phyloP scores from a whole-genome alignment of 2,888 invertebrate species.

The Cerastoderma edule region DNA sequence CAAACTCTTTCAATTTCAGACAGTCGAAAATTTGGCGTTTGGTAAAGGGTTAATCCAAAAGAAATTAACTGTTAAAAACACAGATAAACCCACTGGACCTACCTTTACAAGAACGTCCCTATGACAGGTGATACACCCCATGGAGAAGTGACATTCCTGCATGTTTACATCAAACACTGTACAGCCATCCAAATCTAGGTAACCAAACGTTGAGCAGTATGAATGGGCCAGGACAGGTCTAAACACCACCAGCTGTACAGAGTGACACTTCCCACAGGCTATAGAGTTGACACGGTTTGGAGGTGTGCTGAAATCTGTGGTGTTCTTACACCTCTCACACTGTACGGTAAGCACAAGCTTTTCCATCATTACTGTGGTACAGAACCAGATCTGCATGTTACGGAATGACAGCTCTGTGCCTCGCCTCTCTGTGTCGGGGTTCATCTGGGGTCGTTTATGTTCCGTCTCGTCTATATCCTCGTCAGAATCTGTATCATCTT shows the following conservation, averaged over 20 bases:
- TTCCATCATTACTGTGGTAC: slow-evolving; percentile 76
- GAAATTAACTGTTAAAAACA: no score
- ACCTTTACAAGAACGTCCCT: slow-evolving; percentile 81
- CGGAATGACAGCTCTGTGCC: slow-evolving; percentile 82
- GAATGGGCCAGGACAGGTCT: slow-evolving; percentile 80
- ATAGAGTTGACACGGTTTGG: slow-evolving; percentile 72
- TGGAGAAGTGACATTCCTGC: slow-evolving; percentile 77
- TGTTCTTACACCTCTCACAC: slow-evolving; percentile 77
- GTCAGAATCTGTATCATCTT: slow-evolving; percentile 36
- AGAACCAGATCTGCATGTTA: slow-evolving; percentile 79
- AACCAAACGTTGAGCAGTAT: slow-evolving; percentile 81
- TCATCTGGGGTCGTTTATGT: slow-evolving; percentile 35
- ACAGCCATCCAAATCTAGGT: slow-evolving; percentile 82
- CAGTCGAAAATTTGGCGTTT: no score
- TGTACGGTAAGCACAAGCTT: slow-evolving; percentile 77
- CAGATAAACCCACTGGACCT: no score
- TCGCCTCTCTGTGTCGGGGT: slow-evolving; percentile 60
- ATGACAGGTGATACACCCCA: slow-evolving; percentile 82
- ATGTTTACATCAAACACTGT: slow-evolving; percentile 82
- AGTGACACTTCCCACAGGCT: slow-evolving; percentile 79
- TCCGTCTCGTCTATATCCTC: slow-evolving; percentile 20
- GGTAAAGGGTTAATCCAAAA: no score
- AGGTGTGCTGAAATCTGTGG: slow-evolving; percentile 75
- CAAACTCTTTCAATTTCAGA: no score
- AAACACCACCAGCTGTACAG: slow-evolving; percentile 74